phyloP scores from a whole-genome alignment of 2,888 invertebrate genomes.

The Cistogaster globosa region DNA sequence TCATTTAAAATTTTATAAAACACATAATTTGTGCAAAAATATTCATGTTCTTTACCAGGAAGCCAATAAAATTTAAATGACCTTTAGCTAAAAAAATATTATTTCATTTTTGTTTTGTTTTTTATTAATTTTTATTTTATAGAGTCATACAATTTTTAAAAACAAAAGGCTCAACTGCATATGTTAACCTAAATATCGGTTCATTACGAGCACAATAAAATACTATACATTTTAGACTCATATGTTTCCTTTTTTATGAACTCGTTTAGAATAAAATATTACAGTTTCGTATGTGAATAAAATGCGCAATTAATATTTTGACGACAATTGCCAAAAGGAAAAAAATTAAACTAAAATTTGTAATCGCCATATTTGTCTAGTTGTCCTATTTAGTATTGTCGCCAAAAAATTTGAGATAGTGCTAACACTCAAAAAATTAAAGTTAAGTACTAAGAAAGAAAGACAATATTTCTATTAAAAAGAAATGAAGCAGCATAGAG shows the following conservation, averaged over 20 bases:
- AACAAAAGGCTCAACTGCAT: conserved; percentile 30
- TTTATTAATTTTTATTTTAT: conserved; percentile 20
- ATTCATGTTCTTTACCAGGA: no score
- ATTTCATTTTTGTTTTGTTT: background rate
- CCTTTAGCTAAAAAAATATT: conserved; percentile 5
- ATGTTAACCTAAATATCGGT: conserved; percentile 43
- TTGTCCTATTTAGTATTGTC: conserved; percentile 39
- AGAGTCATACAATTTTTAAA: background rate
- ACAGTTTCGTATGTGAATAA: conserved; percentile 26
- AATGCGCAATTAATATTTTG: conserved; percentile 59
- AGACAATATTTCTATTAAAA: no score
- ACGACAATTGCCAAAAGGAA: conserved; percentile 54
- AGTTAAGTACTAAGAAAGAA: background rate
- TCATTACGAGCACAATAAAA: conserved; percentile 11
- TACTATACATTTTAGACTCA: background rate
- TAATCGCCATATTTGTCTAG: conserved; percentile 50
- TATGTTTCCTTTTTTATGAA: conserved; percentile 6
- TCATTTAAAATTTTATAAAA: no score
- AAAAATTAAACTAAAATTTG: conserved; percentile 32
- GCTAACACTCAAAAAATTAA: conserved; percentile 5
- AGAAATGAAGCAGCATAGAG: no score
- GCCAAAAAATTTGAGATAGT: conserved; percentile 28
- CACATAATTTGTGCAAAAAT: no score
- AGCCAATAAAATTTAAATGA: conserved; percentile 16
- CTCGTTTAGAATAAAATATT: conserved; percentile 42